phyloP scores from a whole-genome alignment of 2,888 invertebrate genomes.

The Pemphredon lugubris region DNA sequence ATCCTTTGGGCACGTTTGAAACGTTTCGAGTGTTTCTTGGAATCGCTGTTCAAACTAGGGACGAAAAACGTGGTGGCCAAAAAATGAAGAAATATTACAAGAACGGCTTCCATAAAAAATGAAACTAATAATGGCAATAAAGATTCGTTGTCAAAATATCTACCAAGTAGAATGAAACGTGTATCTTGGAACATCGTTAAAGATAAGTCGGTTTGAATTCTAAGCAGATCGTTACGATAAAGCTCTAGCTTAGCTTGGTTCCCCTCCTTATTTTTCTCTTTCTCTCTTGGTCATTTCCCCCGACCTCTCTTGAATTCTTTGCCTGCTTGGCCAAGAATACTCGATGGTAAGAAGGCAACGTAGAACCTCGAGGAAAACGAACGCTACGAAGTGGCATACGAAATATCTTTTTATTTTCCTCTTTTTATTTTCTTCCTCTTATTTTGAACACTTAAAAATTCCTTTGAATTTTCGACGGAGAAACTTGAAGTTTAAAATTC shows the following conservation, averaged over 20 bases:
- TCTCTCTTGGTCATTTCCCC: constrained; percentile 15
- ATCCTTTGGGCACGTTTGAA: neutral
- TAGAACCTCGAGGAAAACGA: neutral
- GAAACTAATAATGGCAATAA: too few species aligned
- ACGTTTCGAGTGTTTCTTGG: neutral
- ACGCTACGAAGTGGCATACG: constrained; percentile 7
- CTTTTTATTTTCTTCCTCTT: neutral
- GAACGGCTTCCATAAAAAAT: too few species aligned
- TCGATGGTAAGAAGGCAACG: constrained; percentile 3
- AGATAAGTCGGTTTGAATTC: constrained; percentile 20
- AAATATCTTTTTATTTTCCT: constrained; percentile 3
- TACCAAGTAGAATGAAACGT: too few species aligned
- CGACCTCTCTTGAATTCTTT: constrained; percentile 37
- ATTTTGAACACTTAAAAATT: neutral
- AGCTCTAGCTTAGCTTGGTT: constrained; percentile 20
- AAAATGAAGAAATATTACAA: too few species aligned
- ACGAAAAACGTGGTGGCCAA: too few species aligned
- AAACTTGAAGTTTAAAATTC: too few species aligned
- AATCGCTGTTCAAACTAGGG: neutral
- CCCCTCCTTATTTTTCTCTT: constrained; percentile 22
- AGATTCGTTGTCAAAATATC: too few species aligned
- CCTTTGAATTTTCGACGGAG: neutral
- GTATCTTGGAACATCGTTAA: too few species aligned
- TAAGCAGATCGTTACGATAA: constrained; percentile 17
- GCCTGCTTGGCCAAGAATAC: constrained; percentile 27